A percentile compares a stretch with the other conserved stretches of the same genome.
These are phyloP conservation scores for Scrobipalpa costella DNA, from an alignment of 2,888 invertebrate species.

Conservation along the genomic window DNA sequence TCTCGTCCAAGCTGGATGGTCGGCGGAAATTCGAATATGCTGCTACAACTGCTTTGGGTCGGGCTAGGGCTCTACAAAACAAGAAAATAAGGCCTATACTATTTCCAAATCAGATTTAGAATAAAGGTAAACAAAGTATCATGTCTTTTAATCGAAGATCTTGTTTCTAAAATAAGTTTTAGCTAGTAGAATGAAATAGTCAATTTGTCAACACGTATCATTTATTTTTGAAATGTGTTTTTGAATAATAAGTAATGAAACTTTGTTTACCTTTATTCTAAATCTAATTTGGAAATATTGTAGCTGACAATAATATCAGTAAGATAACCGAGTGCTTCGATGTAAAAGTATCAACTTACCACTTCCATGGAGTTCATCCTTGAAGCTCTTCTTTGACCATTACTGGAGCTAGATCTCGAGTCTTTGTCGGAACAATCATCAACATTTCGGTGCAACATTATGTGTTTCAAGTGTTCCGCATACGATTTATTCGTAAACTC, in stretches of 20 bases:
- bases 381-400: slow-evolving; percentile 61
- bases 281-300: neutral
- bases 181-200: too few species aligned
- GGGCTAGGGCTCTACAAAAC: slow-evolving; percentile 51
- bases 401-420: slow-evolving; percentile 54
- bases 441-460: slow-evolving; percentile 65
- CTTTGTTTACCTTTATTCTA: too few species aligned
- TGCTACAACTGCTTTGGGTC: slow-evolving; percentile 45
- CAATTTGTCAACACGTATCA: too few species aligned
- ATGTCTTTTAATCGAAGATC: too few species aligned
- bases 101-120: too few species aligned
- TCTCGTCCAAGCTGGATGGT: slow-evolving; percentile 69
- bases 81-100: slow-evolving; percentile 19
- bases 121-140: too few species aligned
- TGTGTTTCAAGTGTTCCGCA: slow-evolving; percentile 82
- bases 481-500: slow-evolving; percentile 80
- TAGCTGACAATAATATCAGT: too few species aligned
- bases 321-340: too few species aligned
- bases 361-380: slow-evolving; percentile 67
- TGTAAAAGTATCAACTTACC: slow-evolving; percentile 49
- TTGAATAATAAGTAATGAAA: too few species aligned
- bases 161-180: too few species aligned
- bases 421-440: slow-evolving; percentile 71
- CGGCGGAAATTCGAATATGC: slow-evolving; percentile 66
- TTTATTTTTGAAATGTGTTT: too few species aligned